Percentiles rank a stretch among this genome's conserved stretches.
phyloP scores from a whole-genome alignment of 2,797 vertebrate species.

The Betta splendens region DNA sequence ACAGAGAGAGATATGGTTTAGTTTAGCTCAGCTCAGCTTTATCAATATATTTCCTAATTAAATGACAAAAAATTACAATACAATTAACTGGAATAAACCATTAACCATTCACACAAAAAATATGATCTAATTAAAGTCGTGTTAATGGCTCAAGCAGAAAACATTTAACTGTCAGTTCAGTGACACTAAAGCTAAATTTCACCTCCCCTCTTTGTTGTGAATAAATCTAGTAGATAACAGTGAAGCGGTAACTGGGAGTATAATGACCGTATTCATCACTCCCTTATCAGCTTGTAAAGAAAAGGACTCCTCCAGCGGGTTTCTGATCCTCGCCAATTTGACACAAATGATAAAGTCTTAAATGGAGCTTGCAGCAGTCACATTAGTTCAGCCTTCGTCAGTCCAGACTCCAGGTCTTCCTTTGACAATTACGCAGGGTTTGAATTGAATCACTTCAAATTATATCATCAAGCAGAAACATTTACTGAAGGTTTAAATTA shows the following conservation, averaged over 20 bases:
- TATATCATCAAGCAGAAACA: constrained; percentile 6
- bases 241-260: constrained; percentile 57
- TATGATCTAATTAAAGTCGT: constrained; percentile 10
- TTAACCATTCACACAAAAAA: background rate
- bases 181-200: constrained; percentile 20
- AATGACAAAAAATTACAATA: no score
- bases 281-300: constrained; percentile 58
- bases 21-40: no score
- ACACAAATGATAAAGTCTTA: constrained; percentile 43
- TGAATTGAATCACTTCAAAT: background rate
- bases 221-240: constrained; percentile 70
- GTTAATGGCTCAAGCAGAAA: constrained; percentile 22
- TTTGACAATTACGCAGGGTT: constrained; percentile 19
- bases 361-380: constrained; percentile 19
- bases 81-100: background rate
- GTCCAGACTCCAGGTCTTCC: constrained; percentile 15
- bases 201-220: constrained; percentile 51
- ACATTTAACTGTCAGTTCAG: constrained; percentile 14
- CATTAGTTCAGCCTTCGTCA: constrained; percentile 24
- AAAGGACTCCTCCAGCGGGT: constrained; percentile 27
- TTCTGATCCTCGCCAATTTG: constrained; percentile 22
- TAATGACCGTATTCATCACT: constrained; percentile 75
- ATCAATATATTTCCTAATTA: background rate
- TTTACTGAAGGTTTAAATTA: background rate
- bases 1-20: no score